A percentile compares a stretch with the other conserved stretches of the same genome.
These are phyloP conservation scores for Dolichopus griseipennis DNA, from an alignment of 2,888 invertebrate species.

Conservation along the genomic window DNA sequence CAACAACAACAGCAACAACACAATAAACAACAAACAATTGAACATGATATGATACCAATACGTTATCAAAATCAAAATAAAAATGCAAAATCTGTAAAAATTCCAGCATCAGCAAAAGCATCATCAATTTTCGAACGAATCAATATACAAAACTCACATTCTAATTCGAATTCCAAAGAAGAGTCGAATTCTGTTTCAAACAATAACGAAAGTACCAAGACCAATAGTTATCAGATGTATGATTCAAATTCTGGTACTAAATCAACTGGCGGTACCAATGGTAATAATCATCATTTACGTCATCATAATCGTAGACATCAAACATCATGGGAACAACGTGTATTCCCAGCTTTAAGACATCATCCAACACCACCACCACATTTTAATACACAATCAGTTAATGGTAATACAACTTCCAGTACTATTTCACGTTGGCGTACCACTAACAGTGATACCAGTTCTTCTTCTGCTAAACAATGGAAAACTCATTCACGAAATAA, in stretches of 20 bases:
- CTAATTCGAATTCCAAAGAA: not conserved
- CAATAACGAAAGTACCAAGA: not conserved
- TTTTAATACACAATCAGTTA: not conserved
- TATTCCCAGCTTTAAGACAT: slow-evolving; percentile 31
- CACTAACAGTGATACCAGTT: not conserved
- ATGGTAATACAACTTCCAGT: not conserved
- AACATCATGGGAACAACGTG: slow-evolving; percentile 33
- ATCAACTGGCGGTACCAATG: not conserved
- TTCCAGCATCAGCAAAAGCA: not conserved
- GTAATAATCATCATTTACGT: slow-evolving; percentile 31
- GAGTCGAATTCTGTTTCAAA: too few relatives aligned
- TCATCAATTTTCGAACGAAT: not conserved
- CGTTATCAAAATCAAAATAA: not conserved
- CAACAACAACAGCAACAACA: not conserved
- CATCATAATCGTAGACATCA: slow-evolving; percentile 36
- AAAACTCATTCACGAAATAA: not conserved
- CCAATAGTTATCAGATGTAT: too few relatives aligned
- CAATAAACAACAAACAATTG: not conserved
- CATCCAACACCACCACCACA: slow-evolving; percentile 19
- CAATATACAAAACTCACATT: not conserved
- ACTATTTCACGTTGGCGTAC: not conserved
- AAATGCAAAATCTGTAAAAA: not conserved
- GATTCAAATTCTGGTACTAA: not conserved
- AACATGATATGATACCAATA: not conserved
- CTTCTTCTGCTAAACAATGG: not conserved